These are phyloP conservation scores for Ophioninae sp. DNA, from an alignment of 2,888 invertebrate species.

Conservation along the genomic window DNA sequence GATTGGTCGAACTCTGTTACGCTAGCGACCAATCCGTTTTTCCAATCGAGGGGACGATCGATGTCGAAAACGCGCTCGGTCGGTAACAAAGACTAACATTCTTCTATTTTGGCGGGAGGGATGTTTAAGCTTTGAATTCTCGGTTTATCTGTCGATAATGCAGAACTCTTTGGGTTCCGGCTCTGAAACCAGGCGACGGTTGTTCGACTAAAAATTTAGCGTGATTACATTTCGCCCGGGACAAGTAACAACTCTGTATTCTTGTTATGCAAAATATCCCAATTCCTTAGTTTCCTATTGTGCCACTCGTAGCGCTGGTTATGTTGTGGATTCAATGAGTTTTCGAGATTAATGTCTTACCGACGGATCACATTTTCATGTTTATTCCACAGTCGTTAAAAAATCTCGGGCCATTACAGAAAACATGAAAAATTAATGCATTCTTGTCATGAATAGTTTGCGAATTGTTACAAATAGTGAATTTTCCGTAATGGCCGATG, in stretches of 20 bases:
- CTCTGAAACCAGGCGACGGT: neutral
- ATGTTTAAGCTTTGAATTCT: neutral
- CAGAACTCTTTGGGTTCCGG: neutral
- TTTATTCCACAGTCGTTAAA: no score
- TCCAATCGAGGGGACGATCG: neutral
- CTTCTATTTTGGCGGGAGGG: no score
- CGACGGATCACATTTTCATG: no score
- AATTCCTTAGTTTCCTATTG: no score
- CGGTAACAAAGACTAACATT: constrained; percentile 4
- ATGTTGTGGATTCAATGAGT: no score
- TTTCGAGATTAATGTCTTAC: no score
- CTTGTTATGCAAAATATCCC: no score
- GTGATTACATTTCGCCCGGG: neutral
- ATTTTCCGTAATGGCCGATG: neutral
- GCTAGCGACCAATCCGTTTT: constrained; percentile 31
- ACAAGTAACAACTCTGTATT: no score
- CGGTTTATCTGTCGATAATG: neutral
- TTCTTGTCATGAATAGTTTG: no score
- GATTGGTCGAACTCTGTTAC: constrained; percentile 51
- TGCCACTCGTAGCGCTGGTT: no score
- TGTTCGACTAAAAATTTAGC: neutral
- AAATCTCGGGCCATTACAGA: no score
- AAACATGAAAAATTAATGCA: neutral
- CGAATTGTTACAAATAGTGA: neutral
- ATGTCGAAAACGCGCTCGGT: neutral